Conservation (phyloP, 2,797 vertebrate genomes). For the Brotogeris chrysoptera region DNA sequence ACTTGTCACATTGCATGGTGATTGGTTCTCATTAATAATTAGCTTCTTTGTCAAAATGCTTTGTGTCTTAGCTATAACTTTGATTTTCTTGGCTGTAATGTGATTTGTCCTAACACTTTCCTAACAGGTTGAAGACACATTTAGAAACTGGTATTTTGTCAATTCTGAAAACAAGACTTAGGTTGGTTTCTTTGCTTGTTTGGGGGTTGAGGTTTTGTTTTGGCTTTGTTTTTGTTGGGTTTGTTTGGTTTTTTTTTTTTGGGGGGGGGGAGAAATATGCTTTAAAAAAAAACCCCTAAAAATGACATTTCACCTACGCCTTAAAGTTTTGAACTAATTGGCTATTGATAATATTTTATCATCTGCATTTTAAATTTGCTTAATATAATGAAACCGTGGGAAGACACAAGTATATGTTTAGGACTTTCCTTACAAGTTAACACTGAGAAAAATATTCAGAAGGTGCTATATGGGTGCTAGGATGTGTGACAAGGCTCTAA, state of each 20-base stretch:
- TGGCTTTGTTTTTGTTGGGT: not conserved
- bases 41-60: not conserved
- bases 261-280: not conserved
- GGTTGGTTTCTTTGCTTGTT: not conserved
- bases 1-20: accelerated
- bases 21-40: not conserved
- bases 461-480: not conserved
- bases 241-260: not conserved
- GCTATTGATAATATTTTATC: not conserved
- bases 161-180: not conserved
- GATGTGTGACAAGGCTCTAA: not conserved
- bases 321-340: not conserved
- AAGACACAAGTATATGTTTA: not conserved
- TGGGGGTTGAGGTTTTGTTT: not conserved
- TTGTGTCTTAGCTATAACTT: not conserved
- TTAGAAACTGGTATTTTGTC: not conserved
- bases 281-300: not conserved
- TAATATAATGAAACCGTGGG: not conserved
- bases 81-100: not conserved
- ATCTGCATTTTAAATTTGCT: not conserved
- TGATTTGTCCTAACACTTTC: not conserved
- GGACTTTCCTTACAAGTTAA: not conserved
- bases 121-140: not conserved
- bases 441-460: not conserved
- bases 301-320: not conserved